A percentile compares a stretch with the other conserved stretches of the same genome.
These are phyloP conservation scores for Dryas iulia DNA, from an alignment of 1,140 invertebrate genomes.

Conservation along the genomic window DNA sequence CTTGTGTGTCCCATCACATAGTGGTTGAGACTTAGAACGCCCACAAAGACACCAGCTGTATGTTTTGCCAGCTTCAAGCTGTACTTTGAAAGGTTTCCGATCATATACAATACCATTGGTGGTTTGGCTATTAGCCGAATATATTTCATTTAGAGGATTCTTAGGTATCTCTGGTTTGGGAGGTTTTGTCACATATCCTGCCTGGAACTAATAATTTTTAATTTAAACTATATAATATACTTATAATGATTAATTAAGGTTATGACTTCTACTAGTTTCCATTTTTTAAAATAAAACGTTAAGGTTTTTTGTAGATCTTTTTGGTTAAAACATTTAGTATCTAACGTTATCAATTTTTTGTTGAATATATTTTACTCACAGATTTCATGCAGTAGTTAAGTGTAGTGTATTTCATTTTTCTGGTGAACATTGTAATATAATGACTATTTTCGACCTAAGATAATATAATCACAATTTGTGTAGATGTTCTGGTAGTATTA, in stretches of 20 bases:
- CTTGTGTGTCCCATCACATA: slow-evolving; percentile 97
- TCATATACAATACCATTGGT: slow-evolving; percentile 90
- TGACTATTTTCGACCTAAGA: not conserved
- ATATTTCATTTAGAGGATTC: slow-evolving; percentile 83
- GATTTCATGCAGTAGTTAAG: slow-evolving; percentile 10
- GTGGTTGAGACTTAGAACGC: slow-evolving; percentile 92
- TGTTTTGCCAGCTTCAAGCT: slow-evolving; percentile 87
- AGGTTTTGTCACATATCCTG: slow-evolving; percentile 57
- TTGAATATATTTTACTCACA: slow-evolving; percentile 16
- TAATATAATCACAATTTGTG: not conserved
- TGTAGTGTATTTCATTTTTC: slow-evolving; percentile 7
- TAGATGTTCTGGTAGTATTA: not conserved
- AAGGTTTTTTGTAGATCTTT: too few species aligned
- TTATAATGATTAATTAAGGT: not conserved
- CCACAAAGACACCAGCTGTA: slow-evolving; percentile 98
- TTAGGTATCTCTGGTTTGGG: slow-evolving; percentile 82
- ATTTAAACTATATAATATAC: not conserved
- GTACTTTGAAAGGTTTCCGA: slow-evolving; percentile 93
- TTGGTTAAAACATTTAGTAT: too few species aligned
- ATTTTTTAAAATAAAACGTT: too few species aligned
- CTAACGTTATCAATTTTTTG: too few species aligned
- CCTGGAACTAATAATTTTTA: slow-evolving; percentile 27
- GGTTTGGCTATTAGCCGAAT: slow-evolving; percentile 82
- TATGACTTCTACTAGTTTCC: not conserved
- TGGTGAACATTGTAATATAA: slow-evolving; percentile 1